Base-by-base conservation (phyloP, 1,140 invertebrate genomes). In the Berghia stephanieae region DNA sequence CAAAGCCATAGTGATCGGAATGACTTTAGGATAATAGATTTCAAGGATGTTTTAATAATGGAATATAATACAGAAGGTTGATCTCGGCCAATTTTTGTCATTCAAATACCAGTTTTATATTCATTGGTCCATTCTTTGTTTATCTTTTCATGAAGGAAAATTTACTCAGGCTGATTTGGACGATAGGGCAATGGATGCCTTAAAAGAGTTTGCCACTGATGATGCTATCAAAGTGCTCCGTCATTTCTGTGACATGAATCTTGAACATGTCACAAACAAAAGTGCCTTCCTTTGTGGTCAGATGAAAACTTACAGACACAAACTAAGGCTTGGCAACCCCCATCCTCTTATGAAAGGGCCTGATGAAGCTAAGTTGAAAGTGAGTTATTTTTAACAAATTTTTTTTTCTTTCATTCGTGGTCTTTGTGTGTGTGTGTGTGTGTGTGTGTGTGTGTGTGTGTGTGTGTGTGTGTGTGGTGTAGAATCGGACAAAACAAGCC, bases 251-350 rank as follows among this genome's bases (percentile, higher is more conserved):
- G 96, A 98, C 90, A 97, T 95, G 85, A 98, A 98, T 92, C 92
- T 99, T 88, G 96, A 98, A 91, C 96, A 98, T 93, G 97, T 99
- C 86, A 96, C 95, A 81, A 99, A 99, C 92, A 99, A 99, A 92
- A 98, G 96, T 90, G 96, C 97, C 85, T 98, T 96, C 91, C 92
- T 98, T 83, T 99, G 96, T 92, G 96, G 97, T 87, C 96, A 98
- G 84, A 98, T 98, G 96, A 98, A 98, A 92, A 98, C 96, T 79
- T 98, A 97, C 91, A 92, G 95, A 88, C 96, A 98, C 90, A 97
- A 97, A 82, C 89, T 84, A 74, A 90, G 89, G 84, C 81, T 85
- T 70, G 88, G 87, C 57, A 83, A 82, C 46, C 71, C 83, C 40
- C 78, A 84, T 70, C 75, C 86, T 71, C 78, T 83, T 52, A 93